A percentile compares a stretch with the other conserved stretches of the same genome.
These are phyloP conservation scores for Mesorhabditis belari DNA, from an alignment of 2,888 invertebrate genomes.

Conservation along the genomic window DNA sequence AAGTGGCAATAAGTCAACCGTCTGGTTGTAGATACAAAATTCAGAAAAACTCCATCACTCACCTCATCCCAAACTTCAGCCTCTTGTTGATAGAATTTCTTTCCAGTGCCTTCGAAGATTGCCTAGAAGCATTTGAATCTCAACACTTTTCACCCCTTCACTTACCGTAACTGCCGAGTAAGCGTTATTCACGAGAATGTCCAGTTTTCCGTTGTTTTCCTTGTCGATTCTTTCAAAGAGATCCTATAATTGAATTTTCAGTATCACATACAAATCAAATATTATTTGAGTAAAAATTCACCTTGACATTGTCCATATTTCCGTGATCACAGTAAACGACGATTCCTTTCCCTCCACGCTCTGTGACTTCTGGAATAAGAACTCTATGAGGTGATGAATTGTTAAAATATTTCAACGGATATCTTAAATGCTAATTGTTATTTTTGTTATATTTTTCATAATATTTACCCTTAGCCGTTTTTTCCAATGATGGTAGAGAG, in stretches of 20 bases:
- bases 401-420: background rate
- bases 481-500: slow-evolving; percentile 6
- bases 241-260: background rate
- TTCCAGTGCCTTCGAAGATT: slow-evolving; percentile 33
- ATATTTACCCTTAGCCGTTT: slow-evolving; percentile 2
- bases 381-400: background rate
- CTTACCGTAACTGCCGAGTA: slow-evolving; percentile 24
- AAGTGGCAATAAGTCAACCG: slow-evolving; percentile 55
- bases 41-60: slow-evolving; percentile 27
- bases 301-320: slow-evolving; percentile 53
- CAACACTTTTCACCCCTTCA: too few relatives aligned
- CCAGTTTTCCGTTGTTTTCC: slow-evolving; percentile 8
- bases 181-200: slow-evolving; percentile 37
- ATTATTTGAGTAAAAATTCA: too few relatives aligned
- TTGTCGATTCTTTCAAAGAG: slow-evolving; percentile 5
- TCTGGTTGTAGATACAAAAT: background rate
- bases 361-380: slow-evolving; percentile 42
- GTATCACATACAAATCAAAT: background rate
- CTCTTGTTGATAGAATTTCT: slow-evolving; percentile 54
- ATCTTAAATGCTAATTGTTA: background rate
- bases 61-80: slow-evolving; percentile 54
- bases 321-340: slow-evolving; percentile 55
- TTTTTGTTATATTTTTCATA: background rate
- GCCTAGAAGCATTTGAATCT: slow-evolving; percentile 20
- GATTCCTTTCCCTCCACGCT: slow-evolving; percentile 54